Conservation (phyloP, 2,888 invertebrate genomes). For the Bombylius discolor region DNA sequence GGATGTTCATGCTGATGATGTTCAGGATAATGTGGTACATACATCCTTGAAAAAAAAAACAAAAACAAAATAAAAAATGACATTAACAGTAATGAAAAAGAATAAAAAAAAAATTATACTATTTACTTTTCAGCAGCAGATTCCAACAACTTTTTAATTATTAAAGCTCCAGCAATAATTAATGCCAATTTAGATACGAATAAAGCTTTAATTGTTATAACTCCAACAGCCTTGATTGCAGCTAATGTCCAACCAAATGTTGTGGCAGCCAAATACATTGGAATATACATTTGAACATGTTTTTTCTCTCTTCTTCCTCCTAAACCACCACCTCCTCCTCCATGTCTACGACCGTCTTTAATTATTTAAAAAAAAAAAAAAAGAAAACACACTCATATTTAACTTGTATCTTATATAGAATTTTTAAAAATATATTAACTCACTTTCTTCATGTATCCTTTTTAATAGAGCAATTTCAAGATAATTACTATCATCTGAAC, state of each 20-base stretch:
- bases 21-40: conserved; percentile 30
- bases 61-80: too few relatives aligned
- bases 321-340: conserved; percentile 15
- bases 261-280: conserved; percentile 55
- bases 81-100: not conserved
- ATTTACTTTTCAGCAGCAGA: conserved; percentile 38
- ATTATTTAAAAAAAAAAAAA: not conserved
- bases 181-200: conserved; percentile 56
- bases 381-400: too few relatives aligned
- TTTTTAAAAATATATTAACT: conserved; percentile 13
- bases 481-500: conserved; percentile 32
- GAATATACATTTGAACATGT: conserved; percentile 48
- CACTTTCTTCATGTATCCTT: conserved; percentile 41
- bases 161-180: conserved; percentile 47
- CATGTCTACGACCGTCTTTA: not conserved
- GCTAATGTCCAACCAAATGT: conserved; percentile 50
- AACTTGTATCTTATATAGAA: too few relatives aligned
- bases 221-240: conserved; percentile 46
- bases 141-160: conserved; percentile 48
- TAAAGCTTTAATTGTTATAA: conserved; percentile 53
- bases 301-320: conserved; percentile 42
- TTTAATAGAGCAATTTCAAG: conserved; percentile 33
- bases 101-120: not conserved
- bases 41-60: conserved; percentile 24
- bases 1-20: conserved; percentile 22